Evolutionary conservation across 2,113 vertebrate species (phyloP), one percentile per base, ranked within the genome.

Genomic region (Dipodomys spectabilis): DNA sequence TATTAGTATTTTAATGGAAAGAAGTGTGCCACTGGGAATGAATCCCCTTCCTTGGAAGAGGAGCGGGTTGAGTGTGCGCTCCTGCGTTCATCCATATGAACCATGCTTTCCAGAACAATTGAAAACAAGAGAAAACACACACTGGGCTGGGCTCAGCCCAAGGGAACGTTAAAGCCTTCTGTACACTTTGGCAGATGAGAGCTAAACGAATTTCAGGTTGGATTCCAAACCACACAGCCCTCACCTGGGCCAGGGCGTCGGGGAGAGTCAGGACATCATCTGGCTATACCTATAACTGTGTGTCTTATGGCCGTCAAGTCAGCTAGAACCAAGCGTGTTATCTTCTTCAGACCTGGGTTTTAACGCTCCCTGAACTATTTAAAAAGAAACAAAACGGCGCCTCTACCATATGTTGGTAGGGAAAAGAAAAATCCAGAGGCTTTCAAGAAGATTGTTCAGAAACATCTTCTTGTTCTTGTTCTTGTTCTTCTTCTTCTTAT

Each of bases 291-390:
- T 82, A 88, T 82, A 53, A 80, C 23, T 82, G 72, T 86, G 86
- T 96, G 88, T 95, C 91, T 96, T 91, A 95, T 96, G 73, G 53
- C 53, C 96, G 93, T 96, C 95, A 60, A 79, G 44, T 45, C 71
- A 79, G 20, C 65, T 57, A 35, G 75, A 69, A 87, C 45, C 87
- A 82, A n/a, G 45, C 85, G 69, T 86, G 94, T 95, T 39, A 39
- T 39, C 35, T 39, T 39, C 35, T 39, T 93, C 78, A 67, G 60
- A 23, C 53, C 62, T 44, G 65, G 22, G n/a, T 35, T 35, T 44
- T 67, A 82, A 79, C 93, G 83, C 93, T 96, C 94, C 87, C 75
- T 92, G 28, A 79, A 85, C 45, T 75, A 60, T 78, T 80, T 15
- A 6, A 39, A 39, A 39, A 39, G 39, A 39, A 39, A 39, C 39